Conservation (phyloP, 2,113 vertebrate genomes). For the Monarcha castaneiventris region DNA sequence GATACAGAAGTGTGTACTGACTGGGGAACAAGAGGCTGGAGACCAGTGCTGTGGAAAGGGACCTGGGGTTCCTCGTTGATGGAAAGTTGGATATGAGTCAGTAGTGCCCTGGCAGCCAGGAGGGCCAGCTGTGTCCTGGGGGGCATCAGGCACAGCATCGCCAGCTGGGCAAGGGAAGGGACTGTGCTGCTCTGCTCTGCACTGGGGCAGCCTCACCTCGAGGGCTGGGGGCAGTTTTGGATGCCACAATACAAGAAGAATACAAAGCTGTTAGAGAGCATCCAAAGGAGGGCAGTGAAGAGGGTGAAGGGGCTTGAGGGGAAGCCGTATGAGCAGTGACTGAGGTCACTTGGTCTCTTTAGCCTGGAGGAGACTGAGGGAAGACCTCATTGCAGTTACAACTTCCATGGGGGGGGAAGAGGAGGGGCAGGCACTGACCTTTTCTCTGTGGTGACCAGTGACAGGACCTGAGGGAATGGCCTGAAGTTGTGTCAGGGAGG, state of each 20-base stretch:
- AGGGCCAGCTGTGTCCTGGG: fast-evolving
- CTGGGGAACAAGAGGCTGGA: neutral
- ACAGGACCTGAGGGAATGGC: fast-evolving
- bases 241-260: fast-evolving
- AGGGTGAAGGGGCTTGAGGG: neutral
- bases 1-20: neutral
- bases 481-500: neutral
- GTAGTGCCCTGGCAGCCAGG: neutral
- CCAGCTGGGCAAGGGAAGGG: fast-evolving
- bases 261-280: neutral
- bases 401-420: fast-evolving
- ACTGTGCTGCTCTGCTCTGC: neutral
- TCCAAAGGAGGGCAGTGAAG: neutral
- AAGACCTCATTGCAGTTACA: neutral
- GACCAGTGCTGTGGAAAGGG: neutral
- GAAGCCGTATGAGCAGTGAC: fast-evolving
- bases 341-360: neutral
- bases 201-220: fast-evolving
- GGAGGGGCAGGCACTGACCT: neutral
- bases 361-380: neutral
- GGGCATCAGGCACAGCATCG: fast-evolving
- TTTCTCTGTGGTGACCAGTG: neutral
- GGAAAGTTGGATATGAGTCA: neutral
- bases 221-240: neutral
- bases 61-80: neutral